Conservation (phyloP, 2,797 vertebrate species). For the Falco columbarius region DNA sequence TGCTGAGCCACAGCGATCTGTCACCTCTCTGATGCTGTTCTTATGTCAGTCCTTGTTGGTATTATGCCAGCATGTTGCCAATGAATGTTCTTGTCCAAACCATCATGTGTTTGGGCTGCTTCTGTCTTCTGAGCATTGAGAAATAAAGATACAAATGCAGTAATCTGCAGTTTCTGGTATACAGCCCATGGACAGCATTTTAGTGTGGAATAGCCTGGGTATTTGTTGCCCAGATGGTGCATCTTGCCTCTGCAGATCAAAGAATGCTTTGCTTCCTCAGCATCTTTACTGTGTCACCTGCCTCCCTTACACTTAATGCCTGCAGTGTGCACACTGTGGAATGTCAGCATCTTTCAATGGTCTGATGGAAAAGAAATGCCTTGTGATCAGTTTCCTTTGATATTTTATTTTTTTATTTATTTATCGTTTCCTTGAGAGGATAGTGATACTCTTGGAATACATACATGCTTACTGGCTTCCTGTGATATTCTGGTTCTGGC, state of each 20-base stretch:
- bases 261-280: background rate
- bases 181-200: background rate
- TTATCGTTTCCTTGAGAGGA: background rate
- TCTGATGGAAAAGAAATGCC: background rate
- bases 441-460: background rate
- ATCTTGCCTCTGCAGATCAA: background rate
- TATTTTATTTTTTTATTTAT: background rate
- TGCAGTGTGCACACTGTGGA: background rate
- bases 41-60: background rate
- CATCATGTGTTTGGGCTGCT: background rate
- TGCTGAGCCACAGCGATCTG: background rate
- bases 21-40: background rate
- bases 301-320: background rate
- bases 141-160: background rate
- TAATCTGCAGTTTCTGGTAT: background rate
- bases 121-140: background rate
- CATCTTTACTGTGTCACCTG: background rate
- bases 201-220: background rate
- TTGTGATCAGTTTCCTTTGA: background rate
- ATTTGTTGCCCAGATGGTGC: background rate
- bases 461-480: background rate
- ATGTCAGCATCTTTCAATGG: background rate
- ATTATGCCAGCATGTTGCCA: background rate
- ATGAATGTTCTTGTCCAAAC: background rate
- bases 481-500: background rate